Percentiles rank a stretch among this genome's conserved stretches.
These are phyloP conservation scores for Eciton burchellii DNA, from an alignment of 1,140 invertebrate genomes.

Conservation along the genomic window DNA sequence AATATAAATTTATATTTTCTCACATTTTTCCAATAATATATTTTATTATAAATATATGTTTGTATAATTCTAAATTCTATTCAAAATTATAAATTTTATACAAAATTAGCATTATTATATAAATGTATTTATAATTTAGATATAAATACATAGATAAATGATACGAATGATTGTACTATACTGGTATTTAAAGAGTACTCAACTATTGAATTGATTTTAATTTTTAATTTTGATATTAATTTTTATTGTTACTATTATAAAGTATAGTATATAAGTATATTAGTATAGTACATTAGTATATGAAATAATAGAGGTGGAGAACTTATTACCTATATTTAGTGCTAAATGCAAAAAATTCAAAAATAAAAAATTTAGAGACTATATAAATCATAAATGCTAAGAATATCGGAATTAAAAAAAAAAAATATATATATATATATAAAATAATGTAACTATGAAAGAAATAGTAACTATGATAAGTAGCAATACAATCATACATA, in stretches of 20 bases:
- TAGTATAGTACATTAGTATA: too few relatives aligned
- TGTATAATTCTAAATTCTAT: background rate
- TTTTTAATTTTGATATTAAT: too few relatives aligned
- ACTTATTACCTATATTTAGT: background rate
- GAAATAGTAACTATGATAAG: background rate
- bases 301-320: background rate
- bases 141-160: background rate
- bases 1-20: background rate
- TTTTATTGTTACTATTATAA: background rate
- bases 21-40: background rate
- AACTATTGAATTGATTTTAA: background rate
- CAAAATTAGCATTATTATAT: background rate
- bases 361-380: conserved; percentile 18
- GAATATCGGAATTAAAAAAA: conserved; percentile 21
- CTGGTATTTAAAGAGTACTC: background rate
- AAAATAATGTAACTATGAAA: too few relatives aligned
- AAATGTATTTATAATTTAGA: background rate
- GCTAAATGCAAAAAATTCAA: background rate
- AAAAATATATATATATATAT: too few relatives aligned
- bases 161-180: background rate
- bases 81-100: background rate
- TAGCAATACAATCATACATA: background rate
- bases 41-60: background rate
- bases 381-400: background rate
- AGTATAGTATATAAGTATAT: too few relatives aligned